A percentile compares a stretch with the other conserved stretches of the same genome.
Evolutionary conservation across 2,113 vertebrate species (phyloP).

Genomic region (Haemorhous mexicanus): DNA sequence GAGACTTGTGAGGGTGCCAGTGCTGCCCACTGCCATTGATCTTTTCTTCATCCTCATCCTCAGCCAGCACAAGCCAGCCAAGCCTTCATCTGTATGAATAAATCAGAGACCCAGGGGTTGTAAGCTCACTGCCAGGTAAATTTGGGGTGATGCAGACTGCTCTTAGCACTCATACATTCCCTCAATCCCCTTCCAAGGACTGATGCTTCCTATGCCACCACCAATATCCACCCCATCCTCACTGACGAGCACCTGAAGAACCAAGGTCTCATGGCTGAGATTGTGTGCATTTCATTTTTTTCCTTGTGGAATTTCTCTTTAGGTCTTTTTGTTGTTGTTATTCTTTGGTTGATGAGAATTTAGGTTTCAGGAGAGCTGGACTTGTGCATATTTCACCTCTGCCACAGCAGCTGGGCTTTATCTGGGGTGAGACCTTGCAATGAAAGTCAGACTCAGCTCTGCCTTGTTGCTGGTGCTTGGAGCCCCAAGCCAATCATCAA

Average conservation of each 20-base stretch:
- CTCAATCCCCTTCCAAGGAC: background rate
- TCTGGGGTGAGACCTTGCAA: background rate
- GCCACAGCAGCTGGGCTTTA: background rate
- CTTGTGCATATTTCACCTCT: background rate
- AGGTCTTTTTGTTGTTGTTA: background rate
- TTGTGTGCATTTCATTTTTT: fast-evolving
- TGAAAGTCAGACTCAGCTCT: background rate
- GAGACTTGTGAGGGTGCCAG: background rate
- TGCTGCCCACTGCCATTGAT: background rate
- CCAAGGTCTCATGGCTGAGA: background rate
- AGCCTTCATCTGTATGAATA: background rate
- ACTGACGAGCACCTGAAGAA: background rate
- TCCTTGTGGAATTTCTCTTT: background rate
- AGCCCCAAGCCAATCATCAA: background rate
- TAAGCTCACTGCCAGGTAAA: background rate
- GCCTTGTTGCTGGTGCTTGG: background rate
- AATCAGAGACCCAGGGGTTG: fast-evolving
- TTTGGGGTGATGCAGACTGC: background rate
- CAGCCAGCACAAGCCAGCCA: background rate
- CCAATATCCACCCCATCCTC: background rate
- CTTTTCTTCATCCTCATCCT: background rate
- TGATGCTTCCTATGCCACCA: background rate
- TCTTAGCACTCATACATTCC: background rate
- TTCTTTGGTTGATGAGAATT: background rate
- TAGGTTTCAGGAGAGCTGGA: background rate